Evolutionary conservation across 2,797 vertebrate genomes (phyloP).

Genomic region (Kryptolebias ocellatus): DNA sequence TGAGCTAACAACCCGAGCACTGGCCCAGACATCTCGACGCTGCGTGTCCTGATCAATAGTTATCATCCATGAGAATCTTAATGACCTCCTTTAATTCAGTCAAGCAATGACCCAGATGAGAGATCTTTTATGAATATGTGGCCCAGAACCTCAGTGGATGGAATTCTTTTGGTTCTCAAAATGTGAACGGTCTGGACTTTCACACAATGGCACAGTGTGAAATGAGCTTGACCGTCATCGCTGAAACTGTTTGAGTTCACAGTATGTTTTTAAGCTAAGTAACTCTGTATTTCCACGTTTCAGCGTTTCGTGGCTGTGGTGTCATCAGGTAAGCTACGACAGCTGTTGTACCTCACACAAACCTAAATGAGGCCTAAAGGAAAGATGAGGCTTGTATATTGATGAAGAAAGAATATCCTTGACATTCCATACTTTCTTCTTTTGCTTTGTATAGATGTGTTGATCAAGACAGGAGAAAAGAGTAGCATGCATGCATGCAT

Average conservation of each 20-base stretch:
- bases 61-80: constrained; percentile 48
- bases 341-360: constrained; percentile 32
- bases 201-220: constrained; percentile 33
- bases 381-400: constrained; percentile 29
- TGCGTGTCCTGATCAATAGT: constrained; percentile 40
- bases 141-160: neutral
- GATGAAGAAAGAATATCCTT: neutral
- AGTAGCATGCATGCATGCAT: constrained; percentile 28
- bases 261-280: constrained; percentile 9
- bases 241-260: constrained; percentile 20
- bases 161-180: constrained; percentile 26
- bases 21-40: constrained; percentile 54
- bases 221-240: constrained; percentile 38
- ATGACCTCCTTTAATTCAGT: constrained; percentile 39
- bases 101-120: constrained; percentile 23
- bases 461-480: constrained; percentile 33
- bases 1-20: constrained; percentile 50
- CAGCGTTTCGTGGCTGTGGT: constrained; percentile 2
- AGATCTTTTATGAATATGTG: constrained; percentile 36
- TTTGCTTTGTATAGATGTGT: constrained; percentile 15
- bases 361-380: constrained; percentile 33
- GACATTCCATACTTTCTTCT: neutral
- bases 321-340: constrained; percentile 26
- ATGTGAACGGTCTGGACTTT: constrained; percentile 25
- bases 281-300: constrained; percentile 31